phyloP scores from a whole-genome alignment of 2,888 invertebrate species.

The Scelioninae gen. 2 region DNA sequence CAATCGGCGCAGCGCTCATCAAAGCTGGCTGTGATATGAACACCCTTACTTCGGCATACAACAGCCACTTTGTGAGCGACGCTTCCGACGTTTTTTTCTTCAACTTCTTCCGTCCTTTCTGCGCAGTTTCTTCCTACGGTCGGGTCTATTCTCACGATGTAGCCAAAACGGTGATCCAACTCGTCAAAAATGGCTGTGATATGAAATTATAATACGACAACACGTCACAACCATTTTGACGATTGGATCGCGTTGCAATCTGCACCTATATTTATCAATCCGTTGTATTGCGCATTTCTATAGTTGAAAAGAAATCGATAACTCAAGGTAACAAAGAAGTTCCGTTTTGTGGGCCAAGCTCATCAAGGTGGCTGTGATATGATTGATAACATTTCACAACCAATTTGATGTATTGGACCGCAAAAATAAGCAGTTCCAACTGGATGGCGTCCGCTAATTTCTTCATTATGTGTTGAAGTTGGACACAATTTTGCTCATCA shows the following conservation, averaged over 20 bases:
- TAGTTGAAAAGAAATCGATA: neutral
- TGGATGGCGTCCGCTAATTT: constrained; percentile 23
- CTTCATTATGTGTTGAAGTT: constrained; percentile 61
- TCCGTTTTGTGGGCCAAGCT: constrained; percentile 80
- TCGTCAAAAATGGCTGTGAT: constrained; percentile 98
- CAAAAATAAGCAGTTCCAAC: constrained; percentile 68
- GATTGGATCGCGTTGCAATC: constrained; percentile 59
- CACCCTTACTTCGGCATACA: constrained; percentile 80
- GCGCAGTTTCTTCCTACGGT: constrained; percentile 27
- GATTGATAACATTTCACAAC: constrained; percentile 87
- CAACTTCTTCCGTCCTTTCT: constrained; percentile 30
- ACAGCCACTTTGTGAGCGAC: constrained; percentile 94
- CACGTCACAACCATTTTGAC: constrained; percentile 69
- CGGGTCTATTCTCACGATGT: constrained; percentile 62
- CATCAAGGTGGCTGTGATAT: constrained; percentile 99
- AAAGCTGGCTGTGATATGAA: constrained; percentile 99
- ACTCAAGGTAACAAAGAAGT: too few relatives aligned
- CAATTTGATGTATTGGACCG: constrained; percentile 89
- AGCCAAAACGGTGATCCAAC: constrained; percentile 81
- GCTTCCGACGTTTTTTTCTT: constrained; percentile 68
- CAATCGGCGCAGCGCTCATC: constrained; percentile 86
- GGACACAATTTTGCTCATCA: constrained; percentile 89
- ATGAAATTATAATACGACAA: constrained; percentile 72
- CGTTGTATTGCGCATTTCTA: neutral
- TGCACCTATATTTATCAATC: too few relatives aligned